Conservation (phyloP, 1,140 invertebrate species). For the Phortica variegata region DNA sequence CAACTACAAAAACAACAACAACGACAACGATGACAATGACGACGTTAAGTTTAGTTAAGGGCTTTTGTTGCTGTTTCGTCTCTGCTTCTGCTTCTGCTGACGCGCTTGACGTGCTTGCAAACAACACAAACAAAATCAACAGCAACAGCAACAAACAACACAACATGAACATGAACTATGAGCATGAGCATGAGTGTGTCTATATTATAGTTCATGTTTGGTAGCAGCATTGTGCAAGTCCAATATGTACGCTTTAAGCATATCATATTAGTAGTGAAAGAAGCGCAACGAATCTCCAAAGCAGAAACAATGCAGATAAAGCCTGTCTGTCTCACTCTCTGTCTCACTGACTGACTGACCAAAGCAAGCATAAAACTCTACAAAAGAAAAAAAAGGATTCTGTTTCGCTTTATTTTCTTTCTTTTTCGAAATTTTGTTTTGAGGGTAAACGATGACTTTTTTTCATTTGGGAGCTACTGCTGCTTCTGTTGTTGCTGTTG, state of each 20-base stretch:
- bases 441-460: too few species aligned
- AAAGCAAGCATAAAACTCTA: too few species aligned
- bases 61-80: neutral
- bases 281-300: too few species aligned
- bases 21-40: neutral
- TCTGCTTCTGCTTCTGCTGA: slow-evolving; percentile 12
- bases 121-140: slow-evolving; percentile 54
- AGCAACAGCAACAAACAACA: slow-evolving; percentile 42
- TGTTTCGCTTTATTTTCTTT: neutral
- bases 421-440: neutral
- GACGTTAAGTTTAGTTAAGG: neutral
- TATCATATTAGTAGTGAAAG: slow-evolving; percentile 55
- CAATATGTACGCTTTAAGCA: slow-evolving; percentile 55
- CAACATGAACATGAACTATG: slow-evolving; percentile 30
- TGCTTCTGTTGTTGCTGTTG: slow-evolving; percentile 48
- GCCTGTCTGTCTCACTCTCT: too few species aligned
- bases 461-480: too few species aligned
- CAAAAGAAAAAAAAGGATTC: too few species aligned
- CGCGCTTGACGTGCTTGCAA: too few species aligned
- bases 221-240: slow-evolving; percentile 35
- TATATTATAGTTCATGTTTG: too few species aligned
- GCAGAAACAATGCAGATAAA: too few species aligned
- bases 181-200: too few species aligned
- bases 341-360: too few species aligned
- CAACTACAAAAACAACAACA: slow-evolving; percentile 8